Evolutionary conservation across 2,113 vertebrate genomes (phyloP).

Genomic region (Himantopus leucocephalus): DNA sequence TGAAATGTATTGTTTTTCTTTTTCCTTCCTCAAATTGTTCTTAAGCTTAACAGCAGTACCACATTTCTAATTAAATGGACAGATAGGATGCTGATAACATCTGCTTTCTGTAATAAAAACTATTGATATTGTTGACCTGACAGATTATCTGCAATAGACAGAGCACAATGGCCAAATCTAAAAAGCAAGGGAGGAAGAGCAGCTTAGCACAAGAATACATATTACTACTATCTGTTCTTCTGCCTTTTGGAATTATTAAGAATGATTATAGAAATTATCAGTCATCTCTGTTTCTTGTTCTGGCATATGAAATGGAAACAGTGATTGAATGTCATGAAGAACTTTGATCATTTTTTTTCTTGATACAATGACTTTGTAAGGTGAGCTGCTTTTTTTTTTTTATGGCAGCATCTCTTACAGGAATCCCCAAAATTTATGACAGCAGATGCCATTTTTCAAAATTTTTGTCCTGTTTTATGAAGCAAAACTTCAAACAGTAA

Average conservation of each 20-base stretch:
- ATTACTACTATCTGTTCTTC: slow-evolving; percentile 11
- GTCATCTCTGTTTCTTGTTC: slow-evolving; percentile 43
- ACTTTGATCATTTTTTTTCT: neutral
- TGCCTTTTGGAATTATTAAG: slow-evolving; percentile 43
- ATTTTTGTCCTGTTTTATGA: neutral
- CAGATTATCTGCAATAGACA: slow-evolving; percentile 70
- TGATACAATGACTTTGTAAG: slow-evolving; percentile 8
- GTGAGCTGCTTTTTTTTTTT: neutral
- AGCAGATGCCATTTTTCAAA: neutral
- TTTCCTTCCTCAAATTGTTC: slow-evolving; percentile 5
- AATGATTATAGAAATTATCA: slow-evolving; percentile 54
- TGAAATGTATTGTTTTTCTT: neutral
- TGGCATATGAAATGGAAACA: slow-evolving; percentile 15
- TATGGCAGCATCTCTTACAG: neutral
- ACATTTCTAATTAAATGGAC: slow-evolving; percentile 73
- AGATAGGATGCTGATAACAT: slow-evolving; percentile 67
- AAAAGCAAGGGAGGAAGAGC: neutral
- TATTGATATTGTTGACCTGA: slow-evolving; percentile 71
- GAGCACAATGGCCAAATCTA: slow-evolving; percentile 32
- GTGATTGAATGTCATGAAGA: neutral
- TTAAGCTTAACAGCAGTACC: slow-evolving; percentile 27
- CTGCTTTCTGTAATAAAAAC: slow-evolving; percentile 70
- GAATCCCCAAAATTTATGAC: neutral
- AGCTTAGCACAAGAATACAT: slow-evolving; percentile 16
- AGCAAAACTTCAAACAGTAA: neutral